A percentile compares a stretch with the other conserved stretches of the same genome.
Evolutionary conservation across 2,113 vertebrate genomes (phyloP).

Genomic region (Anser cygnoides): DNA sequence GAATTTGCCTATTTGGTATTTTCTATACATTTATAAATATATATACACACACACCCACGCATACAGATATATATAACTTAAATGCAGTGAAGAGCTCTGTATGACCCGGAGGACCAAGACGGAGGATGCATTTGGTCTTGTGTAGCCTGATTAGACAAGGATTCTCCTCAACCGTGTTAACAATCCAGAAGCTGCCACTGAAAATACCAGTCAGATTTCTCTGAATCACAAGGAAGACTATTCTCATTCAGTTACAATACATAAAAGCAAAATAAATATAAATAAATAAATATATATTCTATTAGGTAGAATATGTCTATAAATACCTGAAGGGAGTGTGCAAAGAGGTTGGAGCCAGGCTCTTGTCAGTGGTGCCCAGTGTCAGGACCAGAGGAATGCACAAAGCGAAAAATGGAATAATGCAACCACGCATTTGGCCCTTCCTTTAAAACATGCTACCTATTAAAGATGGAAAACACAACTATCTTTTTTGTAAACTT

Average conservation of each 20-base stretch:
- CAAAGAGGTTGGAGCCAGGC: too few species aligned
- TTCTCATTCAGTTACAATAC: neutral
- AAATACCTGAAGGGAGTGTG: too few species aligned
- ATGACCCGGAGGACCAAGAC: neutral
- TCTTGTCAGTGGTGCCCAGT: too few species aligned
- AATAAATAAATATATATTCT: too few species aligned
- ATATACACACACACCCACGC: too few species aligned
- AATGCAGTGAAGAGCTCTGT: neutral
- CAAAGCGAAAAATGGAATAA: neutral
- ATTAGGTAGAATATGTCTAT: too few species aligned
- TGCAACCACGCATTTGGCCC: neutral
- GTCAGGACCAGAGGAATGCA: neutral
- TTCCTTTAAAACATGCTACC: neutral
- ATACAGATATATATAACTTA: too few species aligned
- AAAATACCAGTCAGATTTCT: neutral
- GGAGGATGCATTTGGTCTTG: neutral
- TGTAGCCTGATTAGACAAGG: neutral
- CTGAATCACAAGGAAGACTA: neutral
- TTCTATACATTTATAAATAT: neutral
- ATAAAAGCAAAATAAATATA: neutral
- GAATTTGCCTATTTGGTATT: neutral
- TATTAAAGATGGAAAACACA: neutral
- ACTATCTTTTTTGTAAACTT: neutral
- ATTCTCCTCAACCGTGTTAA: neutral
- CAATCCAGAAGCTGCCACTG: neutral